Conservation (phyloP, 2,797 vertebrate species). For the Pteronotus mesoamericanus region DNA sequence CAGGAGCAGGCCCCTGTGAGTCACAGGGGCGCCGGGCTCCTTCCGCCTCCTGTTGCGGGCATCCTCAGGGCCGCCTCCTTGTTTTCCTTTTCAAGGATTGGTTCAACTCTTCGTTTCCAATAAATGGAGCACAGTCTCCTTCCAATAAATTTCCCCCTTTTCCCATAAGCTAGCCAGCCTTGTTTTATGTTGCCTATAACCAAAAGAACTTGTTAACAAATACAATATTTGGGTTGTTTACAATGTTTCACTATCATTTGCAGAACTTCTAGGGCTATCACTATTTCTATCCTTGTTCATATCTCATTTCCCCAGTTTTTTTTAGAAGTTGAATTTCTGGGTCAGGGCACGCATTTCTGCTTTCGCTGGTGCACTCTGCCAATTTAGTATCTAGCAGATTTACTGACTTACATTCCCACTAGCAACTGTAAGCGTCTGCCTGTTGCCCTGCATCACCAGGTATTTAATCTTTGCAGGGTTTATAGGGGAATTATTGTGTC, state of each 20-base stretch:
- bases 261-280: not conserved
- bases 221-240: not conserved
- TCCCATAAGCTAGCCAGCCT: not conserved
- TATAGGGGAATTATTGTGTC: not conserved
- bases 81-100: not conserved
- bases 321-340: not conserved
- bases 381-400: not conserved
- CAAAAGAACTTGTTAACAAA: not conserved
- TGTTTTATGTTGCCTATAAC: constrained; percentile 12
- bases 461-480: not conserved
- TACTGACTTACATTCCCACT: not conserved
- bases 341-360: not conserved
- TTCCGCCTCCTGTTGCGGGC: not conserved
- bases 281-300: not conserved
- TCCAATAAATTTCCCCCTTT: not conserved
- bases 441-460: rapidly evolving
- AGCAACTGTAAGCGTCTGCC: rapidly evolving
- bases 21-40: not conserved
- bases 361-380: not conserved
- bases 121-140: not conserved
- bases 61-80: not conserved
- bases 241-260: not conserved
- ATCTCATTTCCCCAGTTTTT: not conserved
- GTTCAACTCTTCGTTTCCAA: not conserved
- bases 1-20: not conserved